phyloP scores from a whole-genome alignment of 2,797 vertebrate species.

The Muraenolepis orangiensis region DNA sequence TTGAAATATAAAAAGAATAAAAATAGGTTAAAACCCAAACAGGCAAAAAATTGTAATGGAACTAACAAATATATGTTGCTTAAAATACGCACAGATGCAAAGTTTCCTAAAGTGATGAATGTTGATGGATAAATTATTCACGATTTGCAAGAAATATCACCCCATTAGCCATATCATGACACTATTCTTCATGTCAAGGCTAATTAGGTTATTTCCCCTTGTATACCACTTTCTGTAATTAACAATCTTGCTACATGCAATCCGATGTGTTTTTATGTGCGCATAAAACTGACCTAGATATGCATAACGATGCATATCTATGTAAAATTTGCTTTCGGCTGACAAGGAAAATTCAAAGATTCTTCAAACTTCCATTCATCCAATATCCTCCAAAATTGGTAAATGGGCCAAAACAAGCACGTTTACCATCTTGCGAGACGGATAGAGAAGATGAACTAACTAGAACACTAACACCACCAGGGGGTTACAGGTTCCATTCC shows the following conservation, averaged over 20 bases:
- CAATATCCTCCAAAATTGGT: not conserved
- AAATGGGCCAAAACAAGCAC: not conserved
- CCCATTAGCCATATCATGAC: not conserved
- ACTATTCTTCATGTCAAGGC: not conserved
- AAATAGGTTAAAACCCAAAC: no score
- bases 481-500: not conserved
- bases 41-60: not conserved
- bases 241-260: not conserved
- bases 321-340: not conserved
- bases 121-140: not conserved
- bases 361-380: not conserved
- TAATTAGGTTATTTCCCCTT: constrained; percentile 2
- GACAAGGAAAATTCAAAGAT: not conserved
- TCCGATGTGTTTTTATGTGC: not conserved
- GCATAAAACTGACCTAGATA: not conserved
- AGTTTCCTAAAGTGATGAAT: not conserved
- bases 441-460: no score
- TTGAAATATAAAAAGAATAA: not conserved
- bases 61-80: not conserved
- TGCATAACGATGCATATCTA: not conserved
- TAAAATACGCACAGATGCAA: not conserved
- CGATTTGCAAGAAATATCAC: not conserved
- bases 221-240: not conserved
- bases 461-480: not conserved
- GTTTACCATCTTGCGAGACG: not conserved